Conservation (phyloP, 1,140 invertebrate species). For the Zaprionus camerounensis region DNA sequence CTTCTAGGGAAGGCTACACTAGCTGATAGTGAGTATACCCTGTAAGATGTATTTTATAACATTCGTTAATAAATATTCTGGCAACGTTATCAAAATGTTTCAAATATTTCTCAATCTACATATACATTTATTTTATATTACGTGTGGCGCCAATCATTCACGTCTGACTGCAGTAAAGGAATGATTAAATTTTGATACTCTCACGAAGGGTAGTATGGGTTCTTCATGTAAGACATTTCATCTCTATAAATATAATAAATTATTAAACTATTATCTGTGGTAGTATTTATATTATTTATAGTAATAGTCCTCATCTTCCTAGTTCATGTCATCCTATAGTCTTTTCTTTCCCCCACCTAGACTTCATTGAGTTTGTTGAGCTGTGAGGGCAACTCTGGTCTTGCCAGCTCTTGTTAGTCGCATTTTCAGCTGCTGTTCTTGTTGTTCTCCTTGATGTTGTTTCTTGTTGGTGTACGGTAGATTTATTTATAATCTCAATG, state of each 20-base stretch:
- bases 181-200: conserved; percentile 1
- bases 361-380: not conserved
- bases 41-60: not conserved
- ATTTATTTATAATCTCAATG: conserved; percentile 71
- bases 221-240: not conserved
- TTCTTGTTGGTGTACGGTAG: conserved; percentile 26
- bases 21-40: conserved; percentile 19
- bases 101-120: not conserved
- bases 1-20: not conserved
- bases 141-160: conserved; percentile 4
- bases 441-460: conserved; percentile 1
- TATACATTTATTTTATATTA: conserved; percentile 2
- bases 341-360: not conserved
- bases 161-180: not conserved
- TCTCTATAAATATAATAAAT: not conserved
- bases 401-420: conserved; percentile 9
- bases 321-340: not conserved
- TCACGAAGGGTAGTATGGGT: not conserved
- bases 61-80: not conserved
- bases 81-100: not conserved
- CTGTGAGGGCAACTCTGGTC: conserved; percentile 1
- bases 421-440: conserved; percentile 7
- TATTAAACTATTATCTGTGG: not conserved
- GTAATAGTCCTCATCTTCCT: not conserved
- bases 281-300: not conserved